Percentiles rank a stretch among this genome's conserved stretches.
Evolutionary conservation across 23 tunicate genomes (phyloP).

Genomic region (Aplidium turbinatum): DNA sequence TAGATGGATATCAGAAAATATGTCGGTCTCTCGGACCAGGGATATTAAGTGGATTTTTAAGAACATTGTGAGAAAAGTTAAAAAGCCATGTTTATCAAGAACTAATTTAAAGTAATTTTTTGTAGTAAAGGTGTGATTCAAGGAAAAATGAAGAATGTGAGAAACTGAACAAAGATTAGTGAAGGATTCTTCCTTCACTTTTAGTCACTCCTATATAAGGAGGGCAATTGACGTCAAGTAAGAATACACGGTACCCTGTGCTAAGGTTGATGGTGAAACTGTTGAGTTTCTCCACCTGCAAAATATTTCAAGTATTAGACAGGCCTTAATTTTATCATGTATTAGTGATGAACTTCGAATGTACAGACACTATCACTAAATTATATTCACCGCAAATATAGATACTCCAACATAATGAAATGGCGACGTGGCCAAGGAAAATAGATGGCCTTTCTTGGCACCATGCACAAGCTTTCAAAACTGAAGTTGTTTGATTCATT

Average conservation of each 20-base stretch:
- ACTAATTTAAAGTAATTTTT: conserved; percentile 11
- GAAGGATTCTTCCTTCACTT: conserved; percentile 14
- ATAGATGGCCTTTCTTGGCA: too few species aligned
- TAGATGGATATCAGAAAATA: conserved; percentile 1
- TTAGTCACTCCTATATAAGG: conserved; percentile 16
- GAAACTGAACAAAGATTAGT: background rate
- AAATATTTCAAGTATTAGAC: too few species aligned
- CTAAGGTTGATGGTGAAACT: background rate
- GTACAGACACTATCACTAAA: too few species aligned
- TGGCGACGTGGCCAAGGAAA: too few species aligned
- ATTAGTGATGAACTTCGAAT: too few species aligned
- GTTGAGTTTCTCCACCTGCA: conserved; percentile 24
- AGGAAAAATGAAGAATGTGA: background rate
- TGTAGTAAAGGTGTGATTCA: background rate
- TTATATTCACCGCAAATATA: too few species aligned
- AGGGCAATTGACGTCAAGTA: conserved; percentile 17
- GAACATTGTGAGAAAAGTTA: conserved; percentile 48
- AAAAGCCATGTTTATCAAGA: conserved; percentile 45
- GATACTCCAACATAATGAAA: too few species aligned
- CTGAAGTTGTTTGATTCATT: too few species aligned
- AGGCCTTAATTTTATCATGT: too few species aligned
- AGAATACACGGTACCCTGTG: background rate
- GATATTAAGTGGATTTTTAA: background rate
- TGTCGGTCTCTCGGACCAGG: conserved; percentile 41
- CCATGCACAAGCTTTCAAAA: too few species aligned